Evolutionary conservation across 2,113 vertebrate species (phyloP), one percentile per base, ranked within the genome.

Genomic region (Forbesichthys papilliferus): DNA sequence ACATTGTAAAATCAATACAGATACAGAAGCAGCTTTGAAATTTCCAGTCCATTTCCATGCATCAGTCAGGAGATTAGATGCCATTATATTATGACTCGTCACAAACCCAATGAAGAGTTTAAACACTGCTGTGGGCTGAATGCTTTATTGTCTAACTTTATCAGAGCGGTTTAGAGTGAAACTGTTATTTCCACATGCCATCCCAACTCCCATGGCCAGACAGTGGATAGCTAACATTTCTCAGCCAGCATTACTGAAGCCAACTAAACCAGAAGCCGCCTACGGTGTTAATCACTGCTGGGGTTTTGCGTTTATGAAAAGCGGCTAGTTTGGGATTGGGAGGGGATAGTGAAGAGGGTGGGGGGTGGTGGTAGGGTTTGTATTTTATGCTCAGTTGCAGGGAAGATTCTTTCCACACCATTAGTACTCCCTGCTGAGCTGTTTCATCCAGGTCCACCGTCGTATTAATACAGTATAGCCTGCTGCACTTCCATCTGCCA

Each of bases 401-500:
- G 67, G 69, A 83, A 61, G 69, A 78, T 84, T 85, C 66, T 90
- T 89, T 87, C 87, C 83, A 85, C 83, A 71, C 83, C 81, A 87
- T 90, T 89, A 87, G 76, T 71, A 67, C 75, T 90, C 86, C 85
- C 73, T 88, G 90, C 89, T 89, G 88, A 90, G 88, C 79, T 86
- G 83, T 88, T 82, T 61, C 68, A 68, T 68, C 75, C 79, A 73
- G 70, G 78, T 79, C 69, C 70, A 73, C 76, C 10, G 68, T 57
- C 69, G 70, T 74, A 69, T 66, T 68, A 58, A 73, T 73, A 84
- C 68, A 75, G 77, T 53, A 11, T n/a, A 77, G 76, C 56, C 48
- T 52, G 57, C 64, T 46, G 33, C 80, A 60, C 64, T 71, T 79
- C 77, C 77, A 79, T 84, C 79, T 85, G 86, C 81, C 84, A 84